Evolutionary conservation across 2,797 vertebrate genomes (phyloP).

Genomic region (Poecilia velifera): DNA sequence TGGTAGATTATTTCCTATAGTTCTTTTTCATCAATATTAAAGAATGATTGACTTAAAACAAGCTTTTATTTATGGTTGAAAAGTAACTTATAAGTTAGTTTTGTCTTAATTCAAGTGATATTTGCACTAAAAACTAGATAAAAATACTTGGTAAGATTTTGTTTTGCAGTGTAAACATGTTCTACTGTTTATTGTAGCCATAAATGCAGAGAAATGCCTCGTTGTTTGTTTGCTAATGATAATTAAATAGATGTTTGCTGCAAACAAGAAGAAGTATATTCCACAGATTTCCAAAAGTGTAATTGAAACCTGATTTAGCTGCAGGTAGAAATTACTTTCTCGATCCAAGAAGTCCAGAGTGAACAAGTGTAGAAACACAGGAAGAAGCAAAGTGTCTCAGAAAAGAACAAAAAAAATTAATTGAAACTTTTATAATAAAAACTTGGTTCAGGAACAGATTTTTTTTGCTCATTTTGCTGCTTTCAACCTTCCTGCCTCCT

Average conservation of each 20-base stretch:
- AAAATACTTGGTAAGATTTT: too few species aligned
- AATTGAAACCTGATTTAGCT: background rate
- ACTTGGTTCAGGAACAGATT: background rate
- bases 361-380: background rate
- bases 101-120: too few species aligned
- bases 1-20: too few species aligned
- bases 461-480: background rate
- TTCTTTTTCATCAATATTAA: too few species aligned
- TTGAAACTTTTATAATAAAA: background rate
- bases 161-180: background rate
- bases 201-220: background rate
- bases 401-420: background rate
- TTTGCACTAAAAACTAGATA: too few species aligned
- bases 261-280: background rate
- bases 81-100: too few species aligned
- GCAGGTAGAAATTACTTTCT: background rate
- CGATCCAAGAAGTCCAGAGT: background rate
- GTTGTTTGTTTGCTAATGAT: background rate
- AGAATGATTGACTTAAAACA: too few species aligned
- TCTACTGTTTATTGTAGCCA: background rate
- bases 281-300: background rate
- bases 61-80: too few species aligned
- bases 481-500: constrained; percentile 24
- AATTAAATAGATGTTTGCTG: background rate
- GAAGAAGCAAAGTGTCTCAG: background rate